These are phyloP conservation scores for Bombylius discolor DNA, from an alignment of 2,888 invertebrate species.

Conservation along the genomic window DNA sequence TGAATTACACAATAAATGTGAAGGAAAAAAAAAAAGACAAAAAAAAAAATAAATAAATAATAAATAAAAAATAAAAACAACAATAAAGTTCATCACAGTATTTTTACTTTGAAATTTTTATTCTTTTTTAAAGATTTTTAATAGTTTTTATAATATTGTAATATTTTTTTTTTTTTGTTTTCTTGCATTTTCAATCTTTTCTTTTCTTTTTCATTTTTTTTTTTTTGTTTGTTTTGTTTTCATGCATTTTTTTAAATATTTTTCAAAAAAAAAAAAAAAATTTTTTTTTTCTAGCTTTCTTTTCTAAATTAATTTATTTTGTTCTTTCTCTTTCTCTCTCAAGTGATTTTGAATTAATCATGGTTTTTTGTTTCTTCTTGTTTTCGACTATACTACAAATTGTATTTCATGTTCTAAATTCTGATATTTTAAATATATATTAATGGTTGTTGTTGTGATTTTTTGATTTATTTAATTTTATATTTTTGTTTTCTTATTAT, in stretches of 20 bases:
- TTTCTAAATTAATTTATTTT: neutral
- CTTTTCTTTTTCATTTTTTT: neutral
- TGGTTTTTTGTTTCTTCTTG: neutral
- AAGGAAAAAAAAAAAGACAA: too few relatives aligned
- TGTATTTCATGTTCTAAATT: too few relatives aligned
- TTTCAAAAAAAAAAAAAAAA: too few relatives aligned
- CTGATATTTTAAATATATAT: too few relatives aligned
- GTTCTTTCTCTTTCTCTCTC: neutral
- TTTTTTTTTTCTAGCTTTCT: neutral
- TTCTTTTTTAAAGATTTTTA: neutral
- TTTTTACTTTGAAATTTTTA: neutral
- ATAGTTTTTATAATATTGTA: neutral
- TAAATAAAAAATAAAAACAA: constrained; percentile 3
- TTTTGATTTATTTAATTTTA: too few relatives aligned
- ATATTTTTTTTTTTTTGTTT: neutral
- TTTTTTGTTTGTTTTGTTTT: neutral
- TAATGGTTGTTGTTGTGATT: too few relatives aligned
- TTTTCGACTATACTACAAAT: neutral
- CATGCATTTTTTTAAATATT: too few relatives aligned
- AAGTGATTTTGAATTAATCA: neutral
- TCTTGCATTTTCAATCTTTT: neutral
- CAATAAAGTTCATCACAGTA: constrained; percentile 8
- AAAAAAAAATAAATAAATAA: neutral
- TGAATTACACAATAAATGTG: too few relatives aligned
- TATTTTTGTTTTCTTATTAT: neutral